Base-by-base conservation (phyloP, 2,113 vertebrate species). In the Hemiprocne comata region DNA sequence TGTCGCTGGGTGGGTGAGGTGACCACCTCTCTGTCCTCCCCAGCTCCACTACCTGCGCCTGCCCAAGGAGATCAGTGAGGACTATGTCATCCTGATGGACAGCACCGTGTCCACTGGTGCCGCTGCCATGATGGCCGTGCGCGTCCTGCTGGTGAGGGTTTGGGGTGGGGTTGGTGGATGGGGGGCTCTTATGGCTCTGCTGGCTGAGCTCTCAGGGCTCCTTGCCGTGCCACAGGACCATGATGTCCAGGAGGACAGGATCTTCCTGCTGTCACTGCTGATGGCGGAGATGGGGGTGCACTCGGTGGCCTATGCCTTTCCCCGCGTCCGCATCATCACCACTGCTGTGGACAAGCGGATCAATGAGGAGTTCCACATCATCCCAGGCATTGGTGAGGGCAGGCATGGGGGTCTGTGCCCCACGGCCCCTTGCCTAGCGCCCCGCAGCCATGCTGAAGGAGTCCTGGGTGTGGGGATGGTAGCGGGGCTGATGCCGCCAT, bases 231-330 rank as follows among this genome's bases (percentile, higher is more conserved):
- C 34, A 1, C 93, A 99, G 99, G 99, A 99, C 81, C 99, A 99
- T 1, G 99, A 99, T 0, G 99, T 99, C 3, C 98, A 98, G 21
- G 99, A 99, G 97, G 98, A 99, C 54, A 98, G 98, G 97, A 99
- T 99, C 97, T 99, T 99, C 97, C 96, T 99, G 87, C 90, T 99
- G 53, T 99, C 99, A 0, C 97, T 99, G 95, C 98, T 99, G 15
- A 99, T 99, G 99, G 99, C 99, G 0, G 99, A 99, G 96, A 99
- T 99, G 99, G 99, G 99, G 0, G 98, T 99, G 51, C 99, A 99
- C 93, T 99, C 99, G 0, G 99, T 99, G 96, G 99, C 99, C 42
- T 99, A 99, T 0, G 99, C 99, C 36, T 99, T 99, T 79, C 99
- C 99, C 13, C 98, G 97, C 1, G 99, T 99, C 42, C 98, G 88